phyloP scores from a whole-genome alignment of 2,113 vertebrate genomes.

The Neodontobutis hainanensis region DNA sequence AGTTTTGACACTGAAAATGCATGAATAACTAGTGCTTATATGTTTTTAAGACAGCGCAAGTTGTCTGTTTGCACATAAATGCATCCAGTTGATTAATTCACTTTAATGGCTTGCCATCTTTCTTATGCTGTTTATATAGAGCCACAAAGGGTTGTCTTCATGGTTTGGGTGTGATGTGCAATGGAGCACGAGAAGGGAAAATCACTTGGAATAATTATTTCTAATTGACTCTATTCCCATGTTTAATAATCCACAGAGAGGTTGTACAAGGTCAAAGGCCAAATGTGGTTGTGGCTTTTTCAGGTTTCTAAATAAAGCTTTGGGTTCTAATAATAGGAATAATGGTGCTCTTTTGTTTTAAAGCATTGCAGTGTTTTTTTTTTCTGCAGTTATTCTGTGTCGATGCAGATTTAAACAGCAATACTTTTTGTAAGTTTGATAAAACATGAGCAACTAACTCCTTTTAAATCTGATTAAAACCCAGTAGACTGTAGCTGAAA shows the following conservation, averaged over 20 bases:
- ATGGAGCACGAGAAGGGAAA: constrained; percentile 21
- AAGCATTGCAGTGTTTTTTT: too few relatives aligned
- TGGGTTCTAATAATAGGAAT: too few relatives aligned
- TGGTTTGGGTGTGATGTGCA: constrained; percentile 26
- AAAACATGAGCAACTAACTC: too few relatives aligned
- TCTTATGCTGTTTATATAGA: constrained; percentile 23
- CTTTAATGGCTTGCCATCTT: constrained; percentile 6
- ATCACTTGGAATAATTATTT: background rate
- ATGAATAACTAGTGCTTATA: background rate
- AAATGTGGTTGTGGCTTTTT: background rate
- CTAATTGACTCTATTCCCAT: background rate
- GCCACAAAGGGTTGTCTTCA: constrained; percentile 24
- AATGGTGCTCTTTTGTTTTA: too few relatives aligned
- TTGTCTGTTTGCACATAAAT: background rate
- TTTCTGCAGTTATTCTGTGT: too few relatives aligned
- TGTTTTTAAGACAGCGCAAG: background rate
- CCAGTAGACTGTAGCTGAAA: too few relatives aligned
- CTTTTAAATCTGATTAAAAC: too few relatives aligned
- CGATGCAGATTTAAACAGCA: too few relatives aligned
- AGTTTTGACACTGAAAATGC: background rate
- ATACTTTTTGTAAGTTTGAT: too few relatives aligned
- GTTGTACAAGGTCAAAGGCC: background rate
- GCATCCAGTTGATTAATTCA: constrained; percentile 19
- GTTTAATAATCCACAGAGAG: background rate
- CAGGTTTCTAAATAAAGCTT: too few relatives aligned